Evolutionary conservation across 2,113 vertebrate genomes (phyloP).

Genomic region (Uria lomvia): DNA sequence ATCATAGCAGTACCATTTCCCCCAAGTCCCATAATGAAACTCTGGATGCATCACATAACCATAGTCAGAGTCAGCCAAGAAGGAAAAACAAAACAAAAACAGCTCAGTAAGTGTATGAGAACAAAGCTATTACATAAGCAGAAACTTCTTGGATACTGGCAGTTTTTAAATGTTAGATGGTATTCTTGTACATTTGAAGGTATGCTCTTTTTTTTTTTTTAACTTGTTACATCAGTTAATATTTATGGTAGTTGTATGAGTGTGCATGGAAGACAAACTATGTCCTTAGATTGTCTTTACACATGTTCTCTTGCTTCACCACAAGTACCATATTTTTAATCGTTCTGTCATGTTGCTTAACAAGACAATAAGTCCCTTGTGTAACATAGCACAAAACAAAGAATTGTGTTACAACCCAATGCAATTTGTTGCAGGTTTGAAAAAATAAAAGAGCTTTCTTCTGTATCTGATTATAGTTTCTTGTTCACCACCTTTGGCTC

Average conservation of each 20-base stretch:
- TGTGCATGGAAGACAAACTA: fast-evolving
- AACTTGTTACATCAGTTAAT: background rate
- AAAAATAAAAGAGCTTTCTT: background rate
- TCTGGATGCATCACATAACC: background rate
- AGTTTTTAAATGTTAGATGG: background rate
- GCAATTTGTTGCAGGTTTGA: conserved; percentile 27
- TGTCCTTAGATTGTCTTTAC: background rate
- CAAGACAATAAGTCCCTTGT: conserved; percentile 52
- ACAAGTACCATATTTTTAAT: conserved; percentile 31
- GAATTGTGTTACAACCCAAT: conserved; percentile 6
- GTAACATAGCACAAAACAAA: conserved; percentile 44
- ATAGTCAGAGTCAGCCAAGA: background rate
- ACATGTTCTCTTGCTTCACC: background rate
- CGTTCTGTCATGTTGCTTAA: conserved; percentile 39
- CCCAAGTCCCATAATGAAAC: conserved; percentile 54
- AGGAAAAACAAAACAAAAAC: background rate
- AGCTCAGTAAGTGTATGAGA: background rate
- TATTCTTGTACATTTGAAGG: background rate
- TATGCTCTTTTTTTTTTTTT: background rate
- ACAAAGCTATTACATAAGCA: background rate
- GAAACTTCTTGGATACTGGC: background rate
- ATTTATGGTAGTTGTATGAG: background rate
- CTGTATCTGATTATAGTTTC: conserved; percentile 41
- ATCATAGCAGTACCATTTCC: conserved; percentile 47
- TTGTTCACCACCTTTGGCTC: background rate